A percentile compares a stretch with the other conserved stretches of the same genome.
Conservation (phyloP, 2,113 vertebrate genomes). For the Propithecus coquereli region DNA sequence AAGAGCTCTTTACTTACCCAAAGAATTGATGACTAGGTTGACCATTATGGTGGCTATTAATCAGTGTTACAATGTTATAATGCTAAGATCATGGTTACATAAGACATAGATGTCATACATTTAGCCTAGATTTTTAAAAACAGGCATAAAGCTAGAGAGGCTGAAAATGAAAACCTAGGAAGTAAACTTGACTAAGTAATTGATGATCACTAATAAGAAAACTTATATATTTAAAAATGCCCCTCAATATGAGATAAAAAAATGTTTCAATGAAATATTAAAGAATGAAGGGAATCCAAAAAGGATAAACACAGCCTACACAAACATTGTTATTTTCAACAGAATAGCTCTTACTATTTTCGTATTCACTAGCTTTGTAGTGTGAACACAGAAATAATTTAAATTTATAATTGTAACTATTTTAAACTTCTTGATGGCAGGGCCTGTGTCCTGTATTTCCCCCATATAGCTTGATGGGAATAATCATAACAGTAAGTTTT, state of each 20-base stretch:
- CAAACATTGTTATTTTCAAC: neutral
- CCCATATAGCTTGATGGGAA: neutral
- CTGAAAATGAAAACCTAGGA: neutral
- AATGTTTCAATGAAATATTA: constrained; percentile 5
- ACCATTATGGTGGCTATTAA: constrained; percentile 61
- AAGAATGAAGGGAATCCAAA: neutral
- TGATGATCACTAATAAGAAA: neutral
- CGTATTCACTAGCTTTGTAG: neutral
- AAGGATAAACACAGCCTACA: constrained; percentile 4
- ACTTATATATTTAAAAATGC: neutral
- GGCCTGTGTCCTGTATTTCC: neutral
- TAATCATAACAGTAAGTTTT: neutral
- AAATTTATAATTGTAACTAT: neutral
- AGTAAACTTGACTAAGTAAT: neutral
- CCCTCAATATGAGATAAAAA: neutral
- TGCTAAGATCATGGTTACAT: constrained; percentile 22
- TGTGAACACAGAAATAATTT: neutral
- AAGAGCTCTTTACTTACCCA: constrained; percentile 65
- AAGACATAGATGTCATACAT: neutral
- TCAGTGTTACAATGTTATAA: constrained; percentile 60
- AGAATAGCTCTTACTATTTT: neutral
- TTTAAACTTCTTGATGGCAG: neutral
- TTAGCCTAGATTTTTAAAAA: neutral
- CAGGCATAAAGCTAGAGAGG: neutral
- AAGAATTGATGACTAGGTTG: constrained; percentile 48